Percentiles rank a stretch among this genome's conserved stretches.
Evolutionary conservation across 2,113 vertebrate genomes (phyloP).

Genomic region (Tachycineta bicolor): DNA sequence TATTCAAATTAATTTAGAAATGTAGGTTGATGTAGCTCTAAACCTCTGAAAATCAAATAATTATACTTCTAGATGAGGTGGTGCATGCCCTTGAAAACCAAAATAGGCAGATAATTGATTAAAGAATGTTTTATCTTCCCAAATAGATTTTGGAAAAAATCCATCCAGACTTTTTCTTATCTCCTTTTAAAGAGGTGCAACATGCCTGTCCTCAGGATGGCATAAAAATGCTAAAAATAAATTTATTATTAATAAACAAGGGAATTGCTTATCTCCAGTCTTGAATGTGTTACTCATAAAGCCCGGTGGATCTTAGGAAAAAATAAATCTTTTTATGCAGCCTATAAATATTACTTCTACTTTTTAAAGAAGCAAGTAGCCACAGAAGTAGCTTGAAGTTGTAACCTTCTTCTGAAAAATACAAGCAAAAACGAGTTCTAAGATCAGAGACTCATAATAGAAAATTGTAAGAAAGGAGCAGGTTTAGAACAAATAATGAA

Average conservation of each 20-base stretch:
- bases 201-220: background rate
- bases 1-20: background rate
- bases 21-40: background rate
- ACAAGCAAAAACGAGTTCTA: background rate
- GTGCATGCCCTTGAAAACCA: background rate
- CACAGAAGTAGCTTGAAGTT: background rate
- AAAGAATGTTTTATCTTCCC: slow-evolving; percentile 18
- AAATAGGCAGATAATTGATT: slow-evolving; percentile 27
- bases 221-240: slow-evolving; percentile 26
- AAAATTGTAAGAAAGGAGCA: background rate
- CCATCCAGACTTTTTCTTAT: background rate
- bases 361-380: background rate
- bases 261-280: background rate
- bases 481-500: background rate
- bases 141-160: slow-evolving; percentile 3
- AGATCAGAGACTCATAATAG: background rate
- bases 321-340: background rate
- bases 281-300: background rate
- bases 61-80: background rate
- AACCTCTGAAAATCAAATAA: slow-evolving; percentile 4
- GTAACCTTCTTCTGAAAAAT: background rate
- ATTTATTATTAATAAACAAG: slow-evolving; percentile 28
- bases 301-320: background rate
- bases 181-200: background rate
- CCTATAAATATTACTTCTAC: background rate